A percentile compares a stretch with the other conserved stretches of the same genome.
Conservation (phyloP, 2,888 invertebrate genomes). For the Cyrtodaria siliqua region DNA sequence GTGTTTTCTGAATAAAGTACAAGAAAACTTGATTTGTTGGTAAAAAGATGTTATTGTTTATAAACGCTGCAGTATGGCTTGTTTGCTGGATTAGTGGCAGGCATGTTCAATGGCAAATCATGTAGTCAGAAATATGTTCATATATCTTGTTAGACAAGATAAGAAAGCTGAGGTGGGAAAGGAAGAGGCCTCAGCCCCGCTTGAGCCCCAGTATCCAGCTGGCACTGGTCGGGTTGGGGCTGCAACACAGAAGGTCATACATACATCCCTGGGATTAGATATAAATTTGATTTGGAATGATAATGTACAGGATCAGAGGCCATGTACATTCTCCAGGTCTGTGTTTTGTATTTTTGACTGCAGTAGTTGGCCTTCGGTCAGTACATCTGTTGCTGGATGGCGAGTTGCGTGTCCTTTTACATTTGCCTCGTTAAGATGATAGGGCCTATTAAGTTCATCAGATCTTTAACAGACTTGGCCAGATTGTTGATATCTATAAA, state of each 20-base stretch:
- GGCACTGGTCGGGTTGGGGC: background rate
- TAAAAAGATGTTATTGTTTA: no score
- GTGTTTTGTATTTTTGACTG: no score
- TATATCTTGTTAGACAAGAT: slow-evolving; percentile 67
- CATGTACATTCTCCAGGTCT: slow-evolving; percentile 60
- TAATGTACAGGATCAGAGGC: slow-evolving; percentile 52
- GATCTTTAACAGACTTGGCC: no score
- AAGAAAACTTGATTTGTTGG: no score
- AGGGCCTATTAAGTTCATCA: no score
- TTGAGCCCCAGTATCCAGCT: background rate
- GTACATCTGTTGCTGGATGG: no score
- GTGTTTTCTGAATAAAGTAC: no score
- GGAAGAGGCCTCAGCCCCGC: slow-evolving; percentile 20
- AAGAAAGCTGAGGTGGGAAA: slow-evolving; percentile 53
- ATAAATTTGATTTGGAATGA: slow-evolving; percentile 48
- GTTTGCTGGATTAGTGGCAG: background rate
- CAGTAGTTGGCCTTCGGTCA: no score
- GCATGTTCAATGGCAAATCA: no score
- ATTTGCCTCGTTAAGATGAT: no score
- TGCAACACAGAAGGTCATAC: background rate
- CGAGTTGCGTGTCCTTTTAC: no score
- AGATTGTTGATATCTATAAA: no score
- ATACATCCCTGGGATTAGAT: slow-evolving; percentile 41
- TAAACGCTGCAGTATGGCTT: background rate
- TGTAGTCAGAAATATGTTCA: slow-evolving; percentile 48